Evolutionary conservation across 2,888 invertebrate genomes (phyloP).

Genomic region (Watsonalla binaria): DNA sequence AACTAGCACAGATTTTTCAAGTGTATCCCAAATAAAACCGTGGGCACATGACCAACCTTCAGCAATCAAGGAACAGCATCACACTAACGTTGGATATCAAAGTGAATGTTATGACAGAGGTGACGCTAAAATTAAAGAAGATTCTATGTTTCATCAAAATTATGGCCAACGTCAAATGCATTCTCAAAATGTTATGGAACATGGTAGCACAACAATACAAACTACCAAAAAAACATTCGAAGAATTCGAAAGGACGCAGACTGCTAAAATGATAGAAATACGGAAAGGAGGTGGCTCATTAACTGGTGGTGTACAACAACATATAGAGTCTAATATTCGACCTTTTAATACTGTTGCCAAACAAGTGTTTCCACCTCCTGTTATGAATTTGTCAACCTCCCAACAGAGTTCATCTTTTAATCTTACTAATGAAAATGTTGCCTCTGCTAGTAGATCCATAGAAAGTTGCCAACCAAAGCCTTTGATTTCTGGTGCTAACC

Average conservation of each 20-base stretch:
- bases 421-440: conserved; percentile 64
- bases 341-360: conserved; percentile 56
- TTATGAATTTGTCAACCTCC: conserved; percentile 58
- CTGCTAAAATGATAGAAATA: conserved; percentile 82
- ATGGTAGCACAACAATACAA: conserved; percentile 80
- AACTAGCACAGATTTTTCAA: conserved; percentile 48
- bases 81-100: conserved; percentile 70
- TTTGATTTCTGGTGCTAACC: conserved; percentile 78
- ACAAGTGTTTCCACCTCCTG: conserved; percentile 64
- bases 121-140: conserved; percentile 55
- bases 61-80: conserved; percentile 62
- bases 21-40: conserved; percentile 41
- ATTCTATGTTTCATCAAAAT: conserved; percentile 59
- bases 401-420: conserved; percentile 61
- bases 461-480: conserved; percentile 66
- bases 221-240: conserved; percentile 81
- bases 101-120: conserved; percentile 67
- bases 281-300: conserved; percentile 66
- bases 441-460: conserved; percentile 61
- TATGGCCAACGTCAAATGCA: conserved; percentile 65
- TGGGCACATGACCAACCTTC: conserved; percentile 65
- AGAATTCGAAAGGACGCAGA: conserved; percentile 82
- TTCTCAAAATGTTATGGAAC: conserved; percentile 74
- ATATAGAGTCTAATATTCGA: conserved; percentile 53
- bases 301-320: conserved; percentile 44